Base-by-base conservation (phyloP, 2,113 vertebrate genomes). In the Stigmatopora argus region DNA sequence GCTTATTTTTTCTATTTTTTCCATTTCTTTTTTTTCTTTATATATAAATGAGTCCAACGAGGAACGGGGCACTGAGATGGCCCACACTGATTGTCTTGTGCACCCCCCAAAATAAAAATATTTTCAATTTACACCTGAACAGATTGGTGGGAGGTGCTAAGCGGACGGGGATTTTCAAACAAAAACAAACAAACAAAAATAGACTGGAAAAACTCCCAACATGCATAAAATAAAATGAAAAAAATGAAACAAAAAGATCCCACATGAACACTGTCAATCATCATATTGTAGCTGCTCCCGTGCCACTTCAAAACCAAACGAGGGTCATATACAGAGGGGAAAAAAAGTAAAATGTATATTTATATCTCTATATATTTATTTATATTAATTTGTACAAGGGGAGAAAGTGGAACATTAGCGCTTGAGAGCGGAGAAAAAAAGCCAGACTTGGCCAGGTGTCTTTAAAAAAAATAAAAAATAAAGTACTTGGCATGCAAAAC, bases 311-410 rank as follows among this genome's bases (percentile, higher is more conserved):
- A 83, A 87, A 90, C 83, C 76, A 88, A 86, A 83, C 70, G 84
- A 89, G 81, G 86, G 85, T 85, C 83, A 81, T 81, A 89, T 87
- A 90, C 85, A 90, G 88, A 90, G 88, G 91, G 87, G 90, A 86
- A 87, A 82, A 88, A 84, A 80, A 86, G 88, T 89, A 87, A 89
- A 90, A 87, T 90, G 84, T 84, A 87, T 87, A 84, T 79, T 56
- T 78, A 75, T 77, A 79, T 80, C 75, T 82, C 76, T 78, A 78
- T 80, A 79, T 76, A 80, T 82, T 78, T 90, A 90, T 92, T 88
- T 92, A 91, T 92, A 92, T 92, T 90, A 89, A 90, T 88, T 90
- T 91, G 77, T 85, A 89, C 88, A 91, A 78, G 85, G 53, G 88
- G 86, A 87, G 86, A 85, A 89, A 90, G 90, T 89, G 90, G 90